Conservation (phyloP, 2,113 vertebrate genomes). For the chimpanzee (Pan troglodytes) region NHGRI_mPanTro3-v2.1_pri NC_072410.2:21096501-21097000, state of each 20-base stretch:
- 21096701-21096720: rapidly evolving
- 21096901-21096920: neutral
- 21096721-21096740: neutral
- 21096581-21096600: neutral
- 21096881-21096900: neutral
- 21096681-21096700: neutral
- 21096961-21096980: neutral
- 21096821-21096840: constrained; percentile 99
- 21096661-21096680: neutral
- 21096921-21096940: too few relatives aligned
- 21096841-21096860: constrained; percentile 98
- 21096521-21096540: neutral
- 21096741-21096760: neutral
- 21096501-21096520: neutral
- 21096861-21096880: constrained; percentile 87
- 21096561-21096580: too few relatives aligned
- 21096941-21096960: neutral
- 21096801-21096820: constrained; percentile 98
- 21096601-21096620: too few relatives aligned
- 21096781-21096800: constrained; percentile 92
- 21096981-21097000: rapidly evolving
- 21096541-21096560: neutral
- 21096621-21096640: neutral
- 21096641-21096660: neutral
- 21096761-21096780: neutral